phyloP scores from a whole-genome alignment of 2,797 vertebrate species.

The Ataeniobius toweri region DNA sequence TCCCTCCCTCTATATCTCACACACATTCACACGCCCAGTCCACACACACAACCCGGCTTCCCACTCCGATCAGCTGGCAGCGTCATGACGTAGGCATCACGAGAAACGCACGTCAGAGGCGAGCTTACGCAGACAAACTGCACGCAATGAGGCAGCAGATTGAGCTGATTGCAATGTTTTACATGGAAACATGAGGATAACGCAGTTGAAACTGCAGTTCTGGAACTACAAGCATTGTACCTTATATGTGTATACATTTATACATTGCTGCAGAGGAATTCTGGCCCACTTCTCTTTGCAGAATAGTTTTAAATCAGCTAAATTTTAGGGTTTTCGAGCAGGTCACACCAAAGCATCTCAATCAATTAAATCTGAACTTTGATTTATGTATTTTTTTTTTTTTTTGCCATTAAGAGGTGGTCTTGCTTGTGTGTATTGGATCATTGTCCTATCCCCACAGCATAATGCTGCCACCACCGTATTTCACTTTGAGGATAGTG shows the following conservation, averaged over 20 bases:
- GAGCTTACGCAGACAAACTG: slow-evolving; percentile 35
- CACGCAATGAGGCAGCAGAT: slow-evolving; percentile 35
- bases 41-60: slow-evolving; percentile 80
- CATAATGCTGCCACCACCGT: too few species aligned
- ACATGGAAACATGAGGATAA: neutral
- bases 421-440: neutral
- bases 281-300: neutral
- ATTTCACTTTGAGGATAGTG: neutral
- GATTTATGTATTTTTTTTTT: neutral
- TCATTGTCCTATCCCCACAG: neutral
- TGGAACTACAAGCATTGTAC: neutral
- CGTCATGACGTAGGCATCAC: slow-evolving; percentile 84
- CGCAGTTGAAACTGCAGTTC: neutral
- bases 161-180: slow-evolving; percentile 5
- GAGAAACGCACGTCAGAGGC: slow-evolving; percentile 76
- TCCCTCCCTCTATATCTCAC: slow-evolving; percentile 35
- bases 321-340: neutral
- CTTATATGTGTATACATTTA: neutral
- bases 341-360: neutral
- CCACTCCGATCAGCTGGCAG: slow-evolving; percentile 93
- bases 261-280: too few species aligned
- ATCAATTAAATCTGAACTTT: neutral
- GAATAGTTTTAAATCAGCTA: neutral
- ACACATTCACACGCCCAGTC: slow-evolving; percentile 54
- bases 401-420: neutral